phyloP scores from a whole-genome alignment of 2,113 vertebrate genomes.

The Hippopotamus amphibius region DNA sequence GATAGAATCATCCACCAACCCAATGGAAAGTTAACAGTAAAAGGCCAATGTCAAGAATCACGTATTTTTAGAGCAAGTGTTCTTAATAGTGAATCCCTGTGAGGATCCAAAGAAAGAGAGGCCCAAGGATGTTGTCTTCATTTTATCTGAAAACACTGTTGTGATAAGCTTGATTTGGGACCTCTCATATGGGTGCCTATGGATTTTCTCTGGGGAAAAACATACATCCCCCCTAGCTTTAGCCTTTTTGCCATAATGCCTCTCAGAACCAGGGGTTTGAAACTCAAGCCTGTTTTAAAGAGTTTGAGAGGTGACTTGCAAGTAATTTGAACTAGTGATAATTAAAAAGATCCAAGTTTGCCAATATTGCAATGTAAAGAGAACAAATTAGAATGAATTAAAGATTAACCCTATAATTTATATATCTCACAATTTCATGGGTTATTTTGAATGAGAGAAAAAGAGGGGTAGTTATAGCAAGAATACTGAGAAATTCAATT shows the following conservation, averaged over 20 bases:
- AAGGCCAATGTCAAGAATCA: neutral
- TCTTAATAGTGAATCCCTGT: neutral
- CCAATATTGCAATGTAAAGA: neutral
- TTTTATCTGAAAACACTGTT: neutral
- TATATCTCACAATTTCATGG: neutral
- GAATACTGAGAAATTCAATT: slow-evolving; percentile 67
- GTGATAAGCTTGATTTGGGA: neutral
- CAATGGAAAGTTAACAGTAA: neutral
- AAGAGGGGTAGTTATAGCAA: neutral
- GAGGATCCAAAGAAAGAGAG: neutral
- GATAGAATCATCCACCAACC: neutral
- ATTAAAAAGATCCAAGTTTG: slow-evolving; percentile 18
- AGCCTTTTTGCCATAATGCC: neutral
- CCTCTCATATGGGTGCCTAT: neutral
- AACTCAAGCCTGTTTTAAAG: neutral
- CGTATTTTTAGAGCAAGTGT: neutral
- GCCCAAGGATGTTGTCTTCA: neutral
- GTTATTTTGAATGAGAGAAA: neutral
- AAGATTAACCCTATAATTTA: slow-evolving; percentile 6
- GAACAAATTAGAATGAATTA: slow-evolving; percentile 19
- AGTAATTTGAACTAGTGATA: neutral
- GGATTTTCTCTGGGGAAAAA: neutral
- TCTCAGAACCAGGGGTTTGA: neutral
- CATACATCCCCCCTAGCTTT: neutral
- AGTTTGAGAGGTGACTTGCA: neutral